phyloP scores from a whole-genome alignment of 1,140 invertebrate species.

The Temnothorax nylanderi region DNA sequence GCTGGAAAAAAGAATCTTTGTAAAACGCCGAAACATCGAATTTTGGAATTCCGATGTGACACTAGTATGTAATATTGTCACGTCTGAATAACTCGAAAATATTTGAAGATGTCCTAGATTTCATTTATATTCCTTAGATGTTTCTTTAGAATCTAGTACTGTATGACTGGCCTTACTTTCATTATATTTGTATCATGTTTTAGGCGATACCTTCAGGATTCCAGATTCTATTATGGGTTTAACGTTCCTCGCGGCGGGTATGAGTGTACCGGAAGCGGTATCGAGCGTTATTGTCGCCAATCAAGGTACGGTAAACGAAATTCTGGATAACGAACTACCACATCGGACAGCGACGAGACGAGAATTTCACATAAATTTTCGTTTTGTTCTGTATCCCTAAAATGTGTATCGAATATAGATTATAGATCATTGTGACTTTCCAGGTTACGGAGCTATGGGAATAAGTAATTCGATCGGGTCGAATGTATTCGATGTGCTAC shows the following conservation, averaged over 20 bases:
- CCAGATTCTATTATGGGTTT: conserved; percentile 94
- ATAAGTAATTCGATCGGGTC: conserved; percentile 95
- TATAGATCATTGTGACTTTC: conserved; percentile 37
- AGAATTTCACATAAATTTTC: conserved; percentile 21
- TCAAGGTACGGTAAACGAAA: conserved; percentile 87
- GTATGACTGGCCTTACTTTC: too few relatives aligned
- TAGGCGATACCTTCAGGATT: conserved; percentile 88
- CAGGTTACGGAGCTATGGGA: conserved; percentile 94
- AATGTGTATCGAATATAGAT: neutral
- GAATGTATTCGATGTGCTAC: conserved; percentile 94
- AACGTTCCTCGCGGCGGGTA: conserved; percentile 93
- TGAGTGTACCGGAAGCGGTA: conserved; percentile 94
- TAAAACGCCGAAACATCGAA: neutral
- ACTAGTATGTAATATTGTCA: neutral
- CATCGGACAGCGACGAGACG: neutral
- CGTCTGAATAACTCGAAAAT: neutral
- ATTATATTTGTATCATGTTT: conserved; percentile 60
- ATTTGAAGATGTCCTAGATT: neutral
- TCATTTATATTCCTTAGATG: neutral
- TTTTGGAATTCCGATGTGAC: too few relatives aligned
- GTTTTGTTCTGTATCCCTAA: neutral
- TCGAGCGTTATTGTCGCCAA: conserved; percentile 92
- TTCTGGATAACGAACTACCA: neutral
- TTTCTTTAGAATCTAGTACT: neutral
- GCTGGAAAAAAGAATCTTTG: neutral